These are phyloP conservation scores for Platypus cylindrus DNA, from an alignment of 2,888 invertebrate genomes.

Conservation along the genomic window DNA sequence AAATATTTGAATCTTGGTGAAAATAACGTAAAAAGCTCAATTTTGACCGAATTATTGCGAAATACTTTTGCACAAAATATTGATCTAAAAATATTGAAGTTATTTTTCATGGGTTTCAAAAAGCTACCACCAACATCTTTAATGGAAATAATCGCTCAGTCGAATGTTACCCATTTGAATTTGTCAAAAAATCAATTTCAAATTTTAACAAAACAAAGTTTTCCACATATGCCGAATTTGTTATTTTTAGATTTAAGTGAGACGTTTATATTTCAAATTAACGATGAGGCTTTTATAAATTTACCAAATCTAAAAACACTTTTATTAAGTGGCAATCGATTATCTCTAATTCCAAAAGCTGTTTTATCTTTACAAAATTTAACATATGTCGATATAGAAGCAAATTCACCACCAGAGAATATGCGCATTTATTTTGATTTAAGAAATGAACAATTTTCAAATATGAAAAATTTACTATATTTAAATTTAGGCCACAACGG, in stretches of 20 bases:
- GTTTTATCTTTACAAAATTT: constrained; percentile 37
- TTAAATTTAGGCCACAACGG: constrained; percentile 43
- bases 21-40: constrained; percentile 38
- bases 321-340: constrained; percentile 40
- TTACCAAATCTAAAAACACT: constrained; percentile 42
- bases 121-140: constrained; percentile 38
- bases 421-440: constrained; percentile 41
- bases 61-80: constrained; percentile 32
- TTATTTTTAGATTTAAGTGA: constrained; percentile 43
- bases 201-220: constrained; percentile 37
- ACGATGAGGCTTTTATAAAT: constrained; percentile 37
- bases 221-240: constrained; percentile 44
- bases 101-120: constrained; percentile 42
- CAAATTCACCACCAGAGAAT: constrained; percentile 35
- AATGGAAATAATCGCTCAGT: constrained; percentile 39
- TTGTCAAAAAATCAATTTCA: constrained; percentile 46
- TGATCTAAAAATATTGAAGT: constrained; percentile 37
- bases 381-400: constrained; percentile 39
- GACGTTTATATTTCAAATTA: constrained; percentile 38
- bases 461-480: constrained; percentile 37
- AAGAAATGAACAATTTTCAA: constrained; percentile 37
- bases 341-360: constrained; percentile 40
- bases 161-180: constrained; percentile 38
- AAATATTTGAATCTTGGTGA: constrained; percentile 39
- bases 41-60: constrained; percentile 36